A percentile compares a stretch with the other conserved stretches of the same genome.
phyloP scores from a whole-genome alignment of 2,888 invertebrate genomes.

The Machimus atricapillus region DNA sequence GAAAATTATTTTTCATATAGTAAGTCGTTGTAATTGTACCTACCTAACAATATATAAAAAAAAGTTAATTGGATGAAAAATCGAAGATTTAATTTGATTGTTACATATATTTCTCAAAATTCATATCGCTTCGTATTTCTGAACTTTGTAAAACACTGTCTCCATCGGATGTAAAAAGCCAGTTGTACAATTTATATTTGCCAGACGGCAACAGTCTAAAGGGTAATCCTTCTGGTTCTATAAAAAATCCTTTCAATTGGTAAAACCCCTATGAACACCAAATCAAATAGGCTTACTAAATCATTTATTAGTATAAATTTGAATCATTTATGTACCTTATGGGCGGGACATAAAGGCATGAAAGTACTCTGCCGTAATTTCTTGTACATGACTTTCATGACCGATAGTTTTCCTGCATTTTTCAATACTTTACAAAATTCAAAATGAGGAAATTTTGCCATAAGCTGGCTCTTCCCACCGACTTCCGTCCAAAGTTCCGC shows the following conservation, averaged over 20 bases:
- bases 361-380: neutral
- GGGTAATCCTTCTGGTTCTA: slow-evolving; percentile 1
- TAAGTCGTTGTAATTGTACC: too few species aligned
- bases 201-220: neutral
- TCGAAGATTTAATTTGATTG: too few species aligned
- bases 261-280: neutral
- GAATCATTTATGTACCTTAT: neutral
- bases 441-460: neutral
- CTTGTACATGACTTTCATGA: neutral
- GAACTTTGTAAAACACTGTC: neutral
- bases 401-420: neutral
- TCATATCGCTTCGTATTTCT: neutral
- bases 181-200: neutral
- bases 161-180: neutral
- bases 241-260: neutral
- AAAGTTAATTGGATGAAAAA: too few species aligned
- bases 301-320: neutral
- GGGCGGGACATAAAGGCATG: neutral
- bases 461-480: neutral
- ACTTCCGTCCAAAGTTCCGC: neutral
- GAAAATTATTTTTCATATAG: too few species aligned
- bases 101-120: neutral
- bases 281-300: neutral
- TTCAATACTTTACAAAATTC: neutral
- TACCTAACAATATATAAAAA: too few species aligned